phyloP scores from a whole-genome alignment of 2,113 vertebrate genomes.

The Gnathonemus echidnorhynchus region DNA sequence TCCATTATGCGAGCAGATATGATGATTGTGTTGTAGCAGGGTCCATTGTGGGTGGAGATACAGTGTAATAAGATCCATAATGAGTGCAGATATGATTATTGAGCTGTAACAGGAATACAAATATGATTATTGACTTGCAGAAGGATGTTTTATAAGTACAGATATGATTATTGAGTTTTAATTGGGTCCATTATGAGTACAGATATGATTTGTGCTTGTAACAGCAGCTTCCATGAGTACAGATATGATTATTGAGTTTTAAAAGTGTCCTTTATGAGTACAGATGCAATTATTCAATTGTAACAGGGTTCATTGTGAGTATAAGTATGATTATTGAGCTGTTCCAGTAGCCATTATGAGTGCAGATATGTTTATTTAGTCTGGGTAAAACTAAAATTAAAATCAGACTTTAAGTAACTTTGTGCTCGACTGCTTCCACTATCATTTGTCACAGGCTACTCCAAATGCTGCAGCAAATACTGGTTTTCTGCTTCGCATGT shows the following conservation, averaged over 20 bases:
- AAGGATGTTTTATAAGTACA: neutral
- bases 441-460: neutral
- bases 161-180: neutral
- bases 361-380: neutral
- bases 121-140: neutral
- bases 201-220: neutral
- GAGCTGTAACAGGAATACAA: neutral
- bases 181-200: neutral
- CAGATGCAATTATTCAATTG: neutral
- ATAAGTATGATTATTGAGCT: neutral
- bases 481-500: neutral
- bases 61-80: neutral
- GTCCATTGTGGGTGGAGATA: neutral
- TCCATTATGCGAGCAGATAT: neutral
- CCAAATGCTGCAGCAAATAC: neutral
- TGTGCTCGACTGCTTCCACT: neutral
- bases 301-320: neutral
- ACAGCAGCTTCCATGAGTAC: neutral
- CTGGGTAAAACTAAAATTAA: neutral
- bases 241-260: neutral
- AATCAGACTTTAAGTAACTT: neutral
- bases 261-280: neutral
- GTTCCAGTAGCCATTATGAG: neutral
- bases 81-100: neutral
- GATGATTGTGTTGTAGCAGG: too few species aligned